These are phyloP conservation scores for Brachypterus glaber DNA, from an alignment of 2,888 invertebrate genomes.

Conservation along the genomic window DNA sequence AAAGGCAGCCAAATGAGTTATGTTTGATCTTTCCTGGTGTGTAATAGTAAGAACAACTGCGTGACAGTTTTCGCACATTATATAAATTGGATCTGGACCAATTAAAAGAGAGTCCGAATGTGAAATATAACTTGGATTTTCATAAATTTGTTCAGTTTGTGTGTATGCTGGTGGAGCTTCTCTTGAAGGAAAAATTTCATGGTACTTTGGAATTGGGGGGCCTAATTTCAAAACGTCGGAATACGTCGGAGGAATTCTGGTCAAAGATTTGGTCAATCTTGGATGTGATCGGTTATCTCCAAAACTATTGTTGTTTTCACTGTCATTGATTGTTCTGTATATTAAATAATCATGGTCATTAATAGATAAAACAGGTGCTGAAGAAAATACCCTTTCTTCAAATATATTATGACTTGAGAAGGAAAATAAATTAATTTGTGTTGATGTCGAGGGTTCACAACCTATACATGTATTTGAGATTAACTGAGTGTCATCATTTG, in stretches of 20 bases:
- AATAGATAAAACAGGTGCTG: too few species aligned
- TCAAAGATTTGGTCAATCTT: constrained; percentile 8
- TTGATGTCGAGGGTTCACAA: too few species aligned
- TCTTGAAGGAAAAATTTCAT: constrained; percentile 23
- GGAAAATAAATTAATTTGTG: too few species aligned
- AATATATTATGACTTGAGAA: too few species aligned
- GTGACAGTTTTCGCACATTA: constrained; percentile 34
- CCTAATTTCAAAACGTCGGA: constrained; percentile 32
- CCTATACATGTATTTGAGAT: too few species aligned
- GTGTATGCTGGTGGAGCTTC: constrained; percentile 30
- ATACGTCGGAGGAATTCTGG: constrained; percentile 30
- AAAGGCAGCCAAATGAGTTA: constrained; percentile 35
- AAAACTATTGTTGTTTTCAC: too few species aligned
- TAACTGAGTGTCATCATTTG: too few species aligned
- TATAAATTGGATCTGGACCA: constrained; percentile 35
- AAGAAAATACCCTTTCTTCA: too few species aligned
- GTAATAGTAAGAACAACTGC: constrained; percentile 32
- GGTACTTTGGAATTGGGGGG: constrained; percentile 19
- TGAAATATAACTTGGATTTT: constrained; percentile 11
- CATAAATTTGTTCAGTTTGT: constrained; percentile 26
- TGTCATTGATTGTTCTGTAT: too few species aligned
- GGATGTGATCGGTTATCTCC: too few species aligned
- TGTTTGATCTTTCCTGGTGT: constrained; percentile 29
- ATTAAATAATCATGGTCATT: too few species aligned
- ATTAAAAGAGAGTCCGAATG: constrained; percentile 27